Evolutionary conservation across 2,888 invertebrate species (phyloP).

Genomic region (Seira ritae): DNA sequence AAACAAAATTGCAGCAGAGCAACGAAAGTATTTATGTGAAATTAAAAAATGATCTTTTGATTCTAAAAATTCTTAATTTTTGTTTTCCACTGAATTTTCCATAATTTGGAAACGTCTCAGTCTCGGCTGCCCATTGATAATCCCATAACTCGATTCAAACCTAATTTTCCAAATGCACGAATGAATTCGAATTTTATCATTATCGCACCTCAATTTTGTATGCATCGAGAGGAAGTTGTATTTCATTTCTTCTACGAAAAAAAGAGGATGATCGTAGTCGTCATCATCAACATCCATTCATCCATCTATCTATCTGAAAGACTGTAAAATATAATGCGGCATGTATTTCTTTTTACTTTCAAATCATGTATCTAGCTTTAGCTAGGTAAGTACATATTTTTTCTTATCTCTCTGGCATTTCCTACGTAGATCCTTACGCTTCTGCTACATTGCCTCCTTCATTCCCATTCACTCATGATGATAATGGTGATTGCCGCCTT

Average conservation of each 20-base stretch:
- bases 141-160: not conserved
- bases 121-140: no score
- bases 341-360: not conserved
- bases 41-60: no score
- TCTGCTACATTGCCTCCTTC: not conserved
- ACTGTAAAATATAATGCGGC: not conserved
- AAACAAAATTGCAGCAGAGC: no score
- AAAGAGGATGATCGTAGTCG: not conserved
- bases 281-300: no score
- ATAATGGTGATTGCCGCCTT: slow-evolving; percentile 18
- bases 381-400: not conserved
- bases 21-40: no score
- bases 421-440: not conserved
- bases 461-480: not conserved
- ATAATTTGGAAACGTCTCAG: no score
- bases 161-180: not conserved
- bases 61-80: no score
- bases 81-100: no score
- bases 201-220: not conserved
- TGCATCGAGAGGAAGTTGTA: not conserved
- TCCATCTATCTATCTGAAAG: no score
- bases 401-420: not conserved
- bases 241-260: slow-evolving; percentile 5
- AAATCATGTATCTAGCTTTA: no score
- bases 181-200: slow-evolving; percentile 16